Evolutionary conservation across 2,888 invertebrate genomes (phyloP), one percentile per base, ranked within the genome.

Genomic region (Hypselothyrea guttata): DNA sequence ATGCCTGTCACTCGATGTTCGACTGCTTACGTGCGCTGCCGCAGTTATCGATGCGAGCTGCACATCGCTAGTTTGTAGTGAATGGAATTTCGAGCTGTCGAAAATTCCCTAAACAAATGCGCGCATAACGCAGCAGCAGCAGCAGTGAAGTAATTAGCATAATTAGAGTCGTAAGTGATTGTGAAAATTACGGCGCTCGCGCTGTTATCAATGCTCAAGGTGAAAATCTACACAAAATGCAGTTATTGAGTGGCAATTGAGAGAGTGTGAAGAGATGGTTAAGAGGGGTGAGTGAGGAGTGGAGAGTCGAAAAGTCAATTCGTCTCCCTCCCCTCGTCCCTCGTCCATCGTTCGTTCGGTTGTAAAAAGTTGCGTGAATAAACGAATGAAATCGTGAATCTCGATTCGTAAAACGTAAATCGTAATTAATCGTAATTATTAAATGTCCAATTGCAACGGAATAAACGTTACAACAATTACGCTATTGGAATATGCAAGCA

Each of bases 301-400:
- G 37, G 34, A 53, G 45, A 60, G 59, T 60, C 40, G 48, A 56
- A 45, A 67, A 47, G 48, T 48, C 51, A 27, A 33, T n/a, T 38
- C 45, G 70, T 67, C n/a, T n/a, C n/a, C n/a, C n/a, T n/a, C n/a
- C n/a, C n/a, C n/a, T n/a, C n/a, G n/a, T n/a, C n/a, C n/a, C n/a
- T n/a, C n/a, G n/a, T n/a, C n/a, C n/a, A n/a, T n/a, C 52, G 51
- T 47, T 69, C 56, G 64, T 40, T 60, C 70, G 72, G 52, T 54
- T 72, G 55, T 61, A 63, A 84, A 22, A 73, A 76, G 77, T 81
- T 82, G 79, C 75, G 79, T 79, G 71, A 70, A 82, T 78, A 67
- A 78, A 77, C 72, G 75, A 77, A 77, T 56, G 55, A 74, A 79
- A 71, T 77, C 75, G 66, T 74, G 75, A 79, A 84, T 79, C n/a